These are phyloP conservation scores for Bembecia ichneumoniformis DNA, from an alignment of 2,888 invertebrate species.

Conservation along the genomic window DNA sequence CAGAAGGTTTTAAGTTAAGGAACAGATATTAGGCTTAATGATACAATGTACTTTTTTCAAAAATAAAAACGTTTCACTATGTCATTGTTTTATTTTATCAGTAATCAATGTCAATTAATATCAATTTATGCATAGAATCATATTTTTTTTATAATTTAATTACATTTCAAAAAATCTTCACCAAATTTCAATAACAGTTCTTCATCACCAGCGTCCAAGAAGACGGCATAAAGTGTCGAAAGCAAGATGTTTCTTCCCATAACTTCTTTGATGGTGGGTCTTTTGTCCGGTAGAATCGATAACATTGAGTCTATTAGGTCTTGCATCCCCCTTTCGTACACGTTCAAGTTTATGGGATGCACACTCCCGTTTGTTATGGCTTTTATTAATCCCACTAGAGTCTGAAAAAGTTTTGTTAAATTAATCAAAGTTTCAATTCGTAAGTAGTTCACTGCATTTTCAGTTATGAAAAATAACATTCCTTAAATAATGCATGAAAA, in stretches of 20 bases:
- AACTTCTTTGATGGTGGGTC: conserved; percentile 74
- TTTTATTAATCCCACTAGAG: conserved; percentile 75
- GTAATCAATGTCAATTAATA: conserved; percentile 5
- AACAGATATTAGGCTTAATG: conserved; percentile 5
- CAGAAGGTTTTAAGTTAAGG: conserved; percentile 6
- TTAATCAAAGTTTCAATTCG: not conserved
- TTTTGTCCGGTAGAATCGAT: conserved; percentile 73
- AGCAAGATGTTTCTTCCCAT: conserved; percentile 76
- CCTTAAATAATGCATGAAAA: not conserved
- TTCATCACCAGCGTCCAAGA: conserved; percentile 73
- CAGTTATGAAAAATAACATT: not conserved
- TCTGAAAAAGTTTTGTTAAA: conserved; percentile 50
- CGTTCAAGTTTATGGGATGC: conserved; percentile 67
- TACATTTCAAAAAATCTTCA: conserved; percentile 18
- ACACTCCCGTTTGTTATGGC: conserved; percentile 77
- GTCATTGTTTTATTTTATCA: conserved; percentile 21
- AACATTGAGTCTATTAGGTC: conserved; percentile 76
- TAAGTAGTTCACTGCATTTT: not conserved
- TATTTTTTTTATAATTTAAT: not conserved
- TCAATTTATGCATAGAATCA: conserved; percentile 1
- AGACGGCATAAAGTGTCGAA: conserved; percentile 68
- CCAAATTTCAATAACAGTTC: conserved; percentile 32
- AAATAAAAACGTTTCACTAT: conserved; percentile 2
- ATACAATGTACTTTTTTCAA: not conserved
- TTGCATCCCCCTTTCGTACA: conserved; percentile 75